Conservation (phyloP, 1,140 invertebrate species). For the Diuraphis noxia region DNA sequence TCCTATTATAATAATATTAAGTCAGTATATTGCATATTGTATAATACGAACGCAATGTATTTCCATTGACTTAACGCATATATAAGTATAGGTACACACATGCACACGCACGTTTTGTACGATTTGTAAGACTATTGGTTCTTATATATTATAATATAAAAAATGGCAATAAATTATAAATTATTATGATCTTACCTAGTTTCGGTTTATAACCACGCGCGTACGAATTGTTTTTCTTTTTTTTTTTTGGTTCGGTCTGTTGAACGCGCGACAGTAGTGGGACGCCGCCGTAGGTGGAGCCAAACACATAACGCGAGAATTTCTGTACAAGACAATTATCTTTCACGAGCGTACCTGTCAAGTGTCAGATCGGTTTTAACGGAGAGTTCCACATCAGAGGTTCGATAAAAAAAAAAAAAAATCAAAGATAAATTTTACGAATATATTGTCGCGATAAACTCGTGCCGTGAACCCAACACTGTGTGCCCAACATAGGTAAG, state of each 20-base stretch:
- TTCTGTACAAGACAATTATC: conserved; percentile 36
- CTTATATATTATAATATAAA: neutral
- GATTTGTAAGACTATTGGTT: conserved; percentile 11
- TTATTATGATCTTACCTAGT: neutral
- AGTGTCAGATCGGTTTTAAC: conserved; percentile 38
- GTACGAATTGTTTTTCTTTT: neutral
- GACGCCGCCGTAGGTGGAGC: conserved; percentile 47
- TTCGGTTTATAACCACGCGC: neutral
- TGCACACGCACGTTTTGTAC: neutral
- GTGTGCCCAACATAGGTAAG: conserved; percentile 18
- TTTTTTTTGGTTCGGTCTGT: neutral
- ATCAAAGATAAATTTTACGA: conserved; percentile 7
- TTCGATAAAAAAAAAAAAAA: conserved; percentile 46
- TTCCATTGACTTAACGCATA: neutral
- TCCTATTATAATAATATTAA: too few species aligned
- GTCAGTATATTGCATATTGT: too few species aligned
- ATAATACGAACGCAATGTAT: neutral
- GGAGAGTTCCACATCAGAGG: neutral
- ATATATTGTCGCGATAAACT: conserved; percentile 26
- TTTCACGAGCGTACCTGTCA: conserved; percentile 47
- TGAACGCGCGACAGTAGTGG: neutral
- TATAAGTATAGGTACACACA: neutral
- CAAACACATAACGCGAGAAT: conserved; percentile 14
- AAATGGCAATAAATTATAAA: neutral
- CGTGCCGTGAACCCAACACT: neutral